These are phyloP conservation scores for Tuta absoluta DNA, from an alignment of 2,888 invertebrate species.

Conservation along the genomic window DNA sequence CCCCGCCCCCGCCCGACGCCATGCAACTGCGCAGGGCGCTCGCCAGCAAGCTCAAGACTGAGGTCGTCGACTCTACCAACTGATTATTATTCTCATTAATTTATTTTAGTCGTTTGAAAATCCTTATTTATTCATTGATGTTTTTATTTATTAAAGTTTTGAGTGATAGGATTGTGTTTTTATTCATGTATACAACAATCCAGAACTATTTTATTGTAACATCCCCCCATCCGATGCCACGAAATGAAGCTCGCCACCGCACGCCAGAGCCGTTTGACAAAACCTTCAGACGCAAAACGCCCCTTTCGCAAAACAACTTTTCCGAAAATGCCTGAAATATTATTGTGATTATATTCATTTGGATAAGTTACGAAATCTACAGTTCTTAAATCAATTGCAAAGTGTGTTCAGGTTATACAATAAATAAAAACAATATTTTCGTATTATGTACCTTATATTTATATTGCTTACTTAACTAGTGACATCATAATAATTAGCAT, in stretches of 20 bases:
- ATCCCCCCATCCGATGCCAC: too few relatives aligned
- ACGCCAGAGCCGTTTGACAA: too few relatives aligned
- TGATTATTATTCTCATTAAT: constrained; percentile 34
- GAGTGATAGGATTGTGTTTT: constrained; percentile 26
- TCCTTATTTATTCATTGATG: constrained; percentile 22
- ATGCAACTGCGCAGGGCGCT: constrained; percentile 91
- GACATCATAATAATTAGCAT: constrained; percentile 80
- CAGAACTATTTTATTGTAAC: too few relatives aligned
- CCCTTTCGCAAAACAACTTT: too few relatives aligned
- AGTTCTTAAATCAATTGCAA: background rate
- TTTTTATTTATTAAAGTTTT: constrained; percentile 26
- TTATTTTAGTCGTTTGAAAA: constrained; percentile 7
- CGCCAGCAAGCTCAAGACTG: constrained; percentile 91
- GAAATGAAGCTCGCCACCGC: too few relatives aligned
- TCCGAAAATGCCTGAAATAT: too few relatives aligned
- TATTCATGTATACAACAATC: too few relatives aligned
- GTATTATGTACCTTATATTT: constrained; percentile 77
- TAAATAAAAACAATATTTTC: constrained; percentile 57
- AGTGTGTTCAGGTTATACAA: constrained; percentile 23
- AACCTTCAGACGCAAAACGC: too few relatives aligned
- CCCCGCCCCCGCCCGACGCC: constrained; percentile 77
- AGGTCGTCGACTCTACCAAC: constrained; percentile 85
- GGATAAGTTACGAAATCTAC: too few relatives aligned
- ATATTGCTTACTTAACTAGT: constrained; percentile 82
- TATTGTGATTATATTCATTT: too few relatives aligned